Percentiles rank a stretch among this genome's conserved stretches.
Conservation (phyloP, 2,888 invertebrate species). For the Thalpophila matura region DNA sequence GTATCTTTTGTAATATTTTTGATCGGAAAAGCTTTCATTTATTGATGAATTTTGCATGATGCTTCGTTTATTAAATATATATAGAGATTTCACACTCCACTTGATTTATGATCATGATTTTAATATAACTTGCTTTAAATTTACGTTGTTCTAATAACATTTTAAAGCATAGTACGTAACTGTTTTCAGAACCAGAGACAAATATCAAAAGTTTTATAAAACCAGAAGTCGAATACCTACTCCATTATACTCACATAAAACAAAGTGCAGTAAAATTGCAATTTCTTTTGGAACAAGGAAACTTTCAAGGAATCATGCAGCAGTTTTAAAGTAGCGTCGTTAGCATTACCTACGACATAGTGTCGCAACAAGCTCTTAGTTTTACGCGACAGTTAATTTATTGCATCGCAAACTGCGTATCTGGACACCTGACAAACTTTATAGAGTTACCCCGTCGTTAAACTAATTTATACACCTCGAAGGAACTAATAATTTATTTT, state of each 20-base stretch:
- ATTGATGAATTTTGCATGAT: too few species aligned
- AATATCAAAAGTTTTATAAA: slow-evolving; percentile 31
- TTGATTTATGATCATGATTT: slow-evolving; percentile 14
- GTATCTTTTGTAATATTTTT: slow-evolving; percentile 14
- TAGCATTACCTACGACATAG: slow-evolving; percentile 30
- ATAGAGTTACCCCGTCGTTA: slow-evolving; percentile 52
- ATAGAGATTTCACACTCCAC: slow-evolving; percentile 6
- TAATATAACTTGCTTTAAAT: not conserved
- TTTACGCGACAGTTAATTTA: slow-evolving; percentile 60
- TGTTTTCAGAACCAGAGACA: slow-evolving; percentile 6
- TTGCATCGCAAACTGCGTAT: slow-evolving; percentile 58
- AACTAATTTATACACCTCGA: slow-evolving; percentile 45
- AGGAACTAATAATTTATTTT: slow-evolving; percentile 35
- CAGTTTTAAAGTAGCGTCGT: slow-evolving; percentile 26
- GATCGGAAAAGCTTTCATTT: slow-evolving; percentile 22
- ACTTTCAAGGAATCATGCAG: slow-evolving; percentile 35
- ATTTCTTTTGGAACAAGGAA: slow-evolving; percentile 50
- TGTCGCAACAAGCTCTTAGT: slow-evolving; percentile 47
- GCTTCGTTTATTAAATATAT: not conserved
- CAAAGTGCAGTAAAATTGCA: slow-evolving; percentile 29
- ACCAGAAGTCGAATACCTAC: not conserved
- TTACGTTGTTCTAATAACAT: too few species aligned
- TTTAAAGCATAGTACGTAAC: too few species aligned
- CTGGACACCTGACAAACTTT: slow-evolving; percentile 57
- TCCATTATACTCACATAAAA: slow-evolving; percentile 33